Evolutionary conservation across 2,797 vertebrate genomes (phyloP).

Genomic region (Tokudaia muenninki): DNA sequence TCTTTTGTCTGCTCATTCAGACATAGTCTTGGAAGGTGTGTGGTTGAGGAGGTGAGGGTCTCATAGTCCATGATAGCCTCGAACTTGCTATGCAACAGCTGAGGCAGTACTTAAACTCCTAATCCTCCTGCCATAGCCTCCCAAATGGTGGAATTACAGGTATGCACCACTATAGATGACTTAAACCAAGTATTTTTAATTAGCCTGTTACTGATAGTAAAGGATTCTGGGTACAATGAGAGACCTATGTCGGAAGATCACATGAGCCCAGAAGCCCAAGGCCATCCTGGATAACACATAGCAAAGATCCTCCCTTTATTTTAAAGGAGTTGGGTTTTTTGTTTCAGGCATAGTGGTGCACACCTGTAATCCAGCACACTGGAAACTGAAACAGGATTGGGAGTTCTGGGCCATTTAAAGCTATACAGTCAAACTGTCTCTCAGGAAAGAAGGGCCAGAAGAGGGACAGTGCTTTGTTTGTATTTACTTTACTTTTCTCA

Average conservation of each 20-base stretch:
- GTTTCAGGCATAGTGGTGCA: background rate
- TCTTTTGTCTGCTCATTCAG: background rate
- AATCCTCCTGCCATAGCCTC: background rate
- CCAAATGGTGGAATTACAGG: background rate
- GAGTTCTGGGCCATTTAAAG: background rate
- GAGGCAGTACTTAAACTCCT: background rate
- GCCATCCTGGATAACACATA: background rate
- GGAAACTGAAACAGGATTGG: background rate
- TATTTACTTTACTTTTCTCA: background rate
- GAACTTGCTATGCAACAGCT: background rate
- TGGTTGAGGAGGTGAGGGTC: too few species aligned
- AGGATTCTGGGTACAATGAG: background rate
- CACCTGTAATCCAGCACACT: background rate
- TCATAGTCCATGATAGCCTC: background rate
- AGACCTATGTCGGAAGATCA: too few species aligned
- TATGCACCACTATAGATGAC: too few species aligned
- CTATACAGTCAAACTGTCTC: background rate
- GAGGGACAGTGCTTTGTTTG: background rate
- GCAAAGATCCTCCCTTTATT: background rate
- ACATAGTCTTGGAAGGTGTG: background rate
- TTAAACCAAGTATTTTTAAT: constrained; percentile 42
- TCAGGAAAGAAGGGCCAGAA: background rate
- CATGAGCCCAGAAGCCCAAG: background rate
- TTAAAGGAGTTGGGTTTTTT: background rate
- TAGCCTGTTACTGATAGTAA: background rate